These are phyloP conservation scores for Geopemphigus sp. DNA, from an alignment of 1,140 invertebrate genomes.

Conservation along the genomic window DNA sequence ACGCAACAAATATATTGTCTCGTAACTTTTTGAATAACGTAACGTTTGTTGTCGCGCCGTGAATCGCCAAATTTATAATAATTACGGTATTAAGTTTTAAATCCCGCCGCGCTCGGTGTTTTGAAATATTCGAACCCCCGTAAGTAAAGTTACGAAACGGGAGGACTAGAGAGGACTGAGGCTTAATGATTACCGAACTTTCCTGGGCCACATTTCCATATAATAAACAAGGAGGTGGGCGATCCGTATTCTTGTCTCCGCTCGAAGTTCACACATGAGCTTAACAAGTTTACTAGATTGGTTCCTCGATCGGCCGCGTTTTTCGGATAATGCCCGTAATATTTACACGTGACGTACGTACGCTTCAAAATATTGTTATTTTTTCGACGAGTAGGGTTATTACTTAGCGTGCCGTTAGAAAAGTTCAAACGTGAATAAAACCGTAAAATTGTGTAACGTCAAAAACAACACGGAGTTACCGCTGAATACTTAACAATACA, in stretches of 20 bases:
- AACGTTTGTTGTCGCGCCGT: background rate
- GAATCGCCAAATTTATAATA: constrained; percentile 2
- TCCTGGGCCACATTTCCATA: background rate
- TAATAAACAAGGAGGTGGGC: constrained; percentile 23
- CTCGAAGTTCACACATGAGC: background rate
- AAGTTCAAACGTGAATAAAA: background rate
- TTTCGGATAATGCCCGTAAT: background rate
- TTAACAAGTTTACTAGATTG: constrained; percentile 12
- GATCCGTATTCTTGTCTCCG: background rate
- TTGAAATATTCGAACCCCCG: constrained; percentile 4
- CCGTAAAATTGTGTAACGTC: too few species aligned
- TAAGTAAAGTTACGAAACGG: constrained; percentile 11
- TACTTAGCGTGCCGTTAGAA: too few species aligned
- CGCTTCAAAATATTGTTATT: background rate
- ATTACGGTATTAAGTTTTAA: constrained; percentile 26
- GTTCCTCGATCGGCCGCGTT: background rate
- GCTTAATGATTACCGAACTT: constrained; percentile 35
- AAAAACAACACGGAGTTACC: too few species aligned
- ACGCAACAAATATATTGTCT: too few species aligned
- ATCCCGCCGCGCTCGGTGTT: background rate
- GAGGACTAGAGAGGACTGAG: too few species aligned
- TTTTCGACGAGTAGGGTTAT: too few species aligned
- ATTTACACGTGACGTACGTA: background rate
- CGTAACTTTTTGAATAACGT: background rate
- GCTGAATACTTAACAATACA: too few species aligned